Percentiles rank a stretch among this genome's conserved stretches.
These are phyloP conservation scores for Drosophila suzukii DNA, from an alignment of 1,140 invertebrate genomes.

Conservation along the genomic window DNA sequence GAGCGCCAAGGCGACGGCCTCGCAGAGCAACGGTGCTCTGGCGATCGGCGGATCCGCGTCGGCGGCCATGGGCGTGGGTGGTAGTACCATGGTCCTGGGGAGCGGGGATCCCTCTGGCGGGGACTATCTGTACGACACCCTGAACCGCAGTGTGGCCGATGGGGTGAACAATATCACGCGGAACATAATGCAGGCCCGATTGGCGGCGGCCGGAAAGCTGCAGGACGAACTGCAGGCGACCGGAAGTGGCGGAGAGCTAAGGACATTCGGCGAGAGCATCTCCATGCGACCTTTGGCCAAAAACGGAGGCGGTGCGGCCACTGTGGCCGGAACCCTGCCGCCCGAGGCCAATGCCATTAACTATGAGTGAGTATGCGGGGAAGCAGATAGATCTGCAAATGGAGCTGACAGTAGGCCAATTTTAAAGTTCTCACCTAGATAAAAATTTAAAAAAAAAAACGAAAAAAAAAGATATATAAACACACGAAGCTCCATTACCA, in stretches of 20 bases:
- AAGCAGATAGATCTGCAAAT: neutral
- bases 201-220: conserved; percentile 65
- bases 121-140: conserved; percentile 86
- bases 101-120: conserved; percentile 39
- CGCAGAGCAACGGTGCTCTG: conserved; percentile 70
- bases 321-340: conserved; percentile 59
- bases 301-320: conserved; percentile 52
- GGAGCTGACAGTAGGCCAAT: conserved; percentile 8
- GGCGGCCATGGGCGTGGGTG: conserved; percentile 51
- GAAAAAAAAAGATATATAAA: conserved; percentile 13
- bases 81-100: conserved; percentile 62
- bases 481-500: conserved; percentile 42
- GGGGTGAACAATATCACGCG: conserved; percentile 87
- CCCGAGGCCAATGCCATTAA: conserved; percentile 75
- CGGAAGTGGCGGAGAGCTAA: conserved; percentile 80
- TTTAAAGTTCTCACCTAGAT: conserved; percentile 44
- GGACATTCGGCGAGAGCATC: conserved; percentile 89
- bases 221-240: conserved; percentile 59
- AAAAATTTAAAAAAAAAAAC: conserved; percentile 4
- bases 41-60: conserved; percentile 51
- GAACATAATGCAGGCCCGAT: conserved; percentile 84
- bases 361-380: conserved; percentile 76
- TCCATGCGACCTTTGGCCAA: conserved; percentile 89
- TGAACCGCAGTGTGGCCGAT: conserved; percentile 87
- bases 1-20: conserved; percentile 61